phyloP scores from a whole-genome alignment of 2,113 vertebrate genomes.

The Ceyx cyanopectus region DNA sequence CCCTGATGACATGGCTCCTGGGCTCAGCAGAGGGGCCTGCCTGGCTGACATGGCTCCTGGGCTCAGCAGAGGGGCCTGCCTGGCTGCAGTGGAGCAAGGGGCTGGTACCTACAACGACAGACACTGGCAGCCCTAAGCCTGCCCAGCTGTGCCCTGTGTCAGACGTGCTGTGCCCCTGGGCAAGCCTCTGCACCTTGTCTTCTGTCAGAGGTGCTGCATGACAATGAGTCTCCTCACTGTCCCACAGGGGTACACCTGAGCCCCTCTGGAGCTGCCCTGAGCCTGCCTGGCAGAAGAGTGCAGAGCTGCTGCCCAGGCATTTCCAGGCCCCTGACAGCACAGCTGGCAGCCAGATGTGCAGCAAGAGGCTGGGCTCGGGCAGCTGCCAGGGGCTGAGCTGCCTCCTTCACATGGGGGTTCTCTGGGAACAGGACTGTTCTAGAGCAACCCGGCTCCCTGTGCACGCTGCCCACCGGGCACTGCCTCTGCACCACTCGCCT shows the following conservation, averaged over 20 bases:
- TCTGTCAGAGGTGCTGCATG: not conserved
- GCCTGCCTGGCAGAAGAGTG: not conserved
- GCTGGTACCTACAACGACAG: not conserved
- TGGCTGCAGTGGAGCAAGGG: not conserved
- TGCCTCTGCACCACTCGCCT: not conserved
- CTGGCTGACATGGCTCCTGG: not conserved
- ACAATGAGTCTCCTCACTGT: not conserved
- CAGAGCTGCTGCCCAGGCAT: not conserved
- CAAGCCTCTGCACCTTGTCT: not conserved
- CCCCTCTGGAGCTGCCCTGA: not conserved
- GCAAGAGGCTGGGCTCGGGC: not conserved
- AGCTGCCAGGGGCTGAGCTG: not conserved
- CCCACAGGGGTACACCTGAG: not conserved
- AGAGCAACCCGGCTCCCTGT: not conserved
- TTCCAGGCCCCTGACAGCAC: not conserved
- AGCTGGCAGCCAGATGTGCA: not conserved
- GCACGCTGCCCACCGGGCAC: accelerated
- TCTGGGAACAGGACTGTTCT: not conserved
- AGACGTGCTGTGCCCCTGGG: not conserved
- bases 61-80: not conserved
- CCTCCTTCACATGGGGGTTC: not conserved
- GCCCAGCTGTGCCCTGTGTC: not conserved
- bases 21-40: not conserved
- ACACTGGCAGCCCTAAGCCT: not conserved
- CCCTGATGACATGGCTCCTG: not conserved